Evolutionary conservation across 1,140 invertebrate species (phyloP), one percentile per base, ranked within the genome.

Genomic region (Steinernema khuongi): DNA sequence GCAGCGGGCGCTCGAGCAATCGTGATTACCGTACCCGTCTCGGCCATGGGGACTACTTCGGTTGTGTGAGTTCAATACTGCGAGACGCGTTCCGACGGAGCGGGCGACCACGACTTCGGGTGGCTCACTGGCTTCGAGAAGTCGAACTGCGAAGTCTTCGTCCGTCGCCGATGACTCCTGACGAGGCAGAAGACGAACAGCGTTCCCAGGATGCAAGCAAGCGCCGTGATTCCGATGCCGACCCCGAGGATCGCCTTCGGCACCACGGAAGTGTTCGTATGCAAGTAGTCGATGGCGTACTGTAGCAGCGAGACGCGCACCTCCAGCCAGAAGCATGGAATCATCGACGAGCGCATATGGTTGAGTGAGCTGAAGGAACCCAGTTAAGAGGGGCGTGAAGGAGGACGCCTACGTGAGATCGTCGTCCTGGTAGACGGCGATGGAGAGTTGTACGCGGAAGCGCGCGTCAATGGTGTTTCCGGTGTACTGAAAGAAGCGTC

Each of bases 171-270:
- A 22, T 22, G 50, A 4, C 26, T 7, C 7, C 50, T 14, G 26
- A 60, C 4, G 2, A 60, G 7, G 50, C 50, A 60, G 50, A 14
- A 60, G 50, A 26, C 19, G 50, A 14, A 60, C 11, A 60, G 50
- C 50, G 50, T 26, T 14, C 7, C 50, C 11, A 60, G 2, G 50
- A 60, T 60, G 19, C 50, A 60, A 14, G 50, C 14, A 22, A 60
- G 50, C 4, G 50, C 50, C 4, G 22, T 26, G 7, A 60, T 14
- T 17, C 74, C 74, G 29, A 75, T 70, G 2, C 74, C 74, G 17
- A 75, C 32, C 29, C 74, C 74, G 0, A 75, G 70, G 17, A 75
- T 50, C 19, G 69, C 68, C 50, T 72, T 75, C 32, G 74, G 74
- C 14, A 75, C 7, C 0, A 68, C 69, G 4, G 44, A 41, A 1